Conservation (phyloP, 2,113 vertebrate genomes). For the Corythaixoides concolor region DNA sequence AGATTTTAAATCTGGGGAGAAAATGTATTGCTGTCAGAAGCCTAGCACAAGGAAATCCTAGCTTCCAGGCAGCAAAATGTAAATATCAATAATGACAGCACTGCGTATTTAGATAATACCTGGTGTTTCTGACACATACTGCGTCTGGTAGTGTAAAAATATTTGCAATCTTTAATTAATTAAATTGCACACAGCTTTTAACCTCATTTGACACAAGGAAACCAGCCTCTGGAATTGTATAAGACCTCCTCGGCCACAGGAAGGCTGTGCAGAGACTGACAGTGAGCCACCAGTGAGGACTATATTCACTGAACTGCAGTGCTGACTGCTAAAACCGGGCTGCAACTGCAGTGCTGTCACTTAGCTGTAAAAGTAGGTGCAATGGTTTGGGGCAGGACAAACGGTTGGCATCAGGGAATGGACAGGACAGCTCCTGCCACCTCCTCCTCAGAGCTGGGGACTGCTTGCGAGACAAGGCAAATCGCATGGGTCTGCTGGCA, state of each 20-base stretch:
- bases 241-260: neutral
- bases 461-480: accelerated
- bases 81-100: constrained; percentile 25
- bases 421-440: neutral
- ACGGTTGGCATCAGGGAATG: neutral
- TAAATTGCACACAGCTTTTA: constrained; percentile 31
- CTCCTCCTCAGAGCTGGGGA: neutral
- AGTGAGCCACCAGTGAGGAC: neutral
- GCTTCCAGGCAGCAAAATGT: neutral
- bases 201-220: constrained; percentile 46
- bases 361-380: neutral
- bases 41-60: neutral
- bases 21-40: neutral
- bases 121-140: constrained; percentile 10
- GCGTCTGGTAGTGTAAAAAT: constrained; percentile 3
- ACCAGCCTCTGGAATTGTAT: neutral
- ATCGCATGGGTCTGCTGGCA: accelerated
- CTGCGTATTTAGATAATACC: neutral
- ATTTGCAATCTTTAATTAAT: neutral
- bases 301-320: neutral
- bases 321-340: neutral
- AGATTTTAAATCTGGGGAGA: neutral
- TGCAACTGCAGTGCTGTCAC: neutral
- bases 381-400: neutral
- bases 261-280: neutral